phyloP scores from a whole-genome alignment of 2,888 invertebrate genomes.

The Thumatha senex region DNA sequence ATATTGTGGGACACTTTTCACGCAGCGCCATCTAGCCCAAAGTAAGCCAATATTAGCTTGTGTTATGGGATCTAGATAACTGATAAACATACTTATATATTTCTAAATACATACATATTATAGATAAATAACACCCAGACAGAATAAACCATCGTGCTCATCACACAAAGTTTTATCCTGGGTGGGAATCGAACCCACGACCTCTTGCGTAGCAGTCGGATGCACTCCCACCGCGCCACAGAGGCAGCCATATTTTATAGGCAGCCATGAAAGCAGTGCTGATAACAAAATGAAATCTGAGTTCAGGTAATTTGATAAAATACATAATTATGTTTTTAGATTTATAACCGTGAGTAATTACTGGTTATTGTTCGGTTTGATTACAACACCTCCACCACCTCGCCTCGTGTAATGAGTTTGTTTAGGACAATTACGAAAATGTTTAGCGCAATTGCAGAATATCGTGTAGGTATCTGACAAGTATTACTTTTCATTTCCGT shows the following conservation, averaged over 20 bases:
- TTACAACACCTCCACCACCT: constrained; percentile 1
- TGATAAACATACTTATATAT: no score
- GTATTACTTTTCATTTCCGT: background rate
- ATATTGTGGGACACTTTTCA: no score
- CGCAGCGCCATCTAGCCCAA: no score
- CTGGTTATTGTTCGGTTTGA: constrained; percentile 5
- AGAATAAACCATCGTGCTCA: no score
- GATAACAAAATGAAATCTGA: constrained; percentile 4
- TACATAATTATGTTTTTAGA: constrained; percentile 13
- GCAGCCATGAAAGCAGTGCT: background rate
- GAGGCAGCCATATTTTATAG: background rate
- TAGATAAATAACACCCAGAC: no score
- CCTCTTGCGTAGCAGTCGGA: no score
- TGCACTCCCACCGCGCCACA: no score
- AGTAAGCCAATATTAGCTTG: no score
- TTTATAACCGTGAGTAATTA: constrained; percentile 9
- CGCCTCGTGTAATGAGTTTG: constrained; percentile 25
- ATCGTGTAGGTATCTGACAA: background rate
- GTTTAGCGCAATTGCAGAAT: background rate
- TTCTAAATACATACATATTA: no score
- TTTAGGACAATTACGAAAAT: constrained; percentile 9
- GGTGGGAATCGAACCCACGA: no score
- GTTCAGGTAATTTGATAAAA: constrained; percentile 6
- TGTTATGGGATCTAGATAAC: no score
- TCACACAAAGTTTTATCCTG: no score